Base-by-base conservation (phyloP, 2,113 vertebrate genomes). In the Oryzias melastigma region DNA sequence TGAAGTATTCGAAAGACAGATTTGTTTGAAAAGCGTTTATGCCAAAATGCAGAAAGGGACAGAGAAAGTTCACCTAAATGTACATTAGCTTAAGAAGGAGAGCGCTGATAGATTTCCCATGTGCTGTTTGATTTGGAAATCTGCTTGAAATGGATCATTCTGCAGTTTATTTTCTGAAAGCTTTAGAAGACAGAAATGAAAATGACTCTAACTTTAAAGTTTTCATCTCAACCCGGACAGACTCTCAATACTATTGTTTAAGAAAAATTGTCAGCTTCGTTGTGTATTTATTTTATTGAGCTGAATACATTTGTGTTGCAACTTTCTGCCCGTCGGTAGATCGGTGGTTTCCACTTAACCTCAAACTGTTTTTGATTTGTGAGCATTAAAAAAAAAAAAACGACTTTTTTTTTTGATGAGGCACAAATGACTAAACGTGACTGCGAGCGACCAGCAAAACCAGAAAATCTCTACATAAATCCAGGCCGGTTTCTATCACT, bases 121-220 rank as follows among this genome's bases (percentile, higher is more conserved):
- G 47, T 53, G 62, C 48, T 40, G 27, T 55, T 52, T 62, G 51
- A 61, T 73, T 44, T 58, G 48, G 53, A 73, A 68, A 52, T 62
- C 20, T 12, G 52, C 16, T 60, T 45, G 35, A 58, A 49, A 72
- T 62, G 24, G 49, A 61, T 58, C n/a, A 14, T 24, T 47, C 58
- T 58, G 51, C 44, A 49, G 71, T 45, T 55, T 25, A 19, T 64
- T 71, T 57, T 20, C 47, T 42, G 19, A 8, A 52, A 44, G 43
- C 70, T 60, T 62, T 8, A 72, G 58, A 40, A 45, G 29, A 42
- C 63, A 67, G 71, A 42, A 58, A 14, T 27, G 29, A 58, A n/a
- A 41, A 10, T 16, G 41, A 45, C 5, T 3, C 56, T 46, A 52
- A 27, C 47, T 44, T 27, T 65, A 41, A 22, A 40, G 53, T 29